Evolutionary conservation across 1,140 invertebrate genomes (phyloP).

Genomic region (Ditylenchus dipsaci): DNA sequence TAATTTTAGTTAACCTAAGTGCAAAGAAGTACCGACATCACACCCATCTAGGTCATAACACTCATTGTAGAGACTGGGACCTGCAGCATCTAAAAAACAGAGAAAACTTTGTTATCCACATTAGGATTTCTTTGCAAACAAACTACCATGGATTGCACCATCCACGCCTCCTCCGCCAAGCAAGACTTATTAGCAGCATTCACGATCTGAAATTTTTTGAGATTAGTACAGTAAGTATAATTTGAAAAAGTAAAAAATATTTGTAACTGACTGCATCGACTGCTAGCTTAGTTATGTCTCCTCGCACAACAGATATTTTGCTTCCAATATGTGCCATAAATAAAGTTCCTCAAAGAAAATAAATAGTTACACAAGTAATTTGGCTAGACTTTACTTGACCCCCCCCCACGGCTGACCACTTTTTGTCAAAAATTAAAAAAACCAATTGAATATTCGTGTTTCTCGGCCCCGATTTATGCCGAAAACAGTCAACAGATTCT

Average conservation of each 20-base stretch:
- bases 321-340: not conserved
- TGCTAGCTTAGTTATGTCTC: conserved; percentile 25
- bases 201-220: conserved; percentile 11
- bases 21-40: not conserved
- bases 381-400: no score
- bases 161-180: conserved; percentile 28
- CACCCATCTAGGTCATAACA: conserved; percentile 21
- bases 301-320: conserved; percentile 19
- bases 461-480: no score
- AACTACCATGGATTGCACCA: conserved; percentile 25
- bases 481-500: no score
- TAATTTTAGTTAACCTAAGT: not conserved
- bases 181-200: conserved; percentile 27
- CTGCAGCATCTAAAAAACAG: conserved; percentile 4
- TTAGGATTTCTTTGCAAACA: no score
- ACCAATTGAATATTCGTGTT: no score
- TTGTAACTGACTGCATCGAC: conserved; percentile 10
- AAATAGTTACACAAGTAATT: no score
- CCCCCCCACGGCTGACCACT: no score
- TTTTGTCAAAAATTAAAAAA: no score
- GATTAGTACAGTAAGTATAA: no score
- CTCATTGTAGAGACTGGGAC: conserved; percentile 16
- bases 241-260: no score
- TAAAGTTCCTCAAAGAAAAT: no score
- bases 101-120: no score